Percentiles rank a stretch among this genome's conserved stretches.
Evolutionary conservation across 2,888 invertebrate genomes (phyloP).

Genomic region (Lacanobia oleracea): DNA sequence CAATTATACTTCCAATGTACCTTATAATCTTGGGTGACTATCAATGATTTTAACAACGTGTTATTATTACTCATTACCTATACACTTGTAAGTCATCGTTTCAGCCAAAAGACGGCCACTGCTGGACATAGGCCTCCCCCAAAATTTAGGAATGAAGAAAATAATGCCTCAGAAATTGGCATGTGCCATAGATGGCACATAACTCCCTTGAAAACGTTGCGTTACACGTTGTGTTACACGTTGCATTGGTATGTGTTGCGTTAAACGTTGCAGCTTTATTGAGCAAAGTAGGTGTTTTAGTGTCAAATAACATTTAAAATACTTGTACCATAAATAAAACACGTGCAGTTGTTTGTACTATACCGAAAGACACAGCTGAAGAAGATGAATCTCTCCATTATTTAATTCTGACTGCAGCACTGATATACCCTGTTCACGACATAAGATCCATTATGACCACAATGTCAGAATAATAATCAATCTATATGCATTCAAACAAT

Average conservation of each 20-base stretch:
- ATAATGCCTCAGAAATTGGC: background rate
- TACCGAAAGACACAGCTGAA: background rate
- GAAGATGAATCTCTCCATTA: conserved; percentile 22
- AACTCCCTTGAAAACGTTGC: background rate
- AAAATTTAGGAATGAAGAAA: no score
- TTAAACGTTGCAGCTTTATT: background rate
- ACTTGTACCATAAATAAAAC: background rate
- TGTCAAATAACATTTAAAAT: background rate
- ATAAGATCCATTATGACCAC: conserved; percentile 44
- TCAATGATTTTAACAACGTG: no score
- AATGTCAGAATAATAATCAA: conserved; percentile 67
- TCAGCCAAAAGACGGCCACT: no score
- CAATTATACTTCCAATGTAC: background rate
- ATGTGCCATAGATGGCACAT: background rate
- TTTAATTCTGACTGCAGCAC: conserved; percentile 29
- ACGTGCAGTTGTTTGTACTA: conserved; percentile 7
- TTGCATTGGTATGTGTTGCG: background rate
- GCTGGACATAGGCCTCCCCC: no score
- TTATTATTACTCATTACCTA: no score
- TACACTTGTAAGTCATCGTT: no score
- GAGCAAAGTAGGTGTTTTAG: background rate
- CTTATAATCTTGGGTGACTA: background rate
- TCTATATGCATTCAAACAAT: conserved; percentile 69
- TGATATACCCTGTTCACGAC: conserved; percentile 27
- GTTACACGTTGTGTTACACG: background rate